Base-by-base conservation (phyloP, 1,140 invertebrate species). In the Aplysia californica region DNA sequence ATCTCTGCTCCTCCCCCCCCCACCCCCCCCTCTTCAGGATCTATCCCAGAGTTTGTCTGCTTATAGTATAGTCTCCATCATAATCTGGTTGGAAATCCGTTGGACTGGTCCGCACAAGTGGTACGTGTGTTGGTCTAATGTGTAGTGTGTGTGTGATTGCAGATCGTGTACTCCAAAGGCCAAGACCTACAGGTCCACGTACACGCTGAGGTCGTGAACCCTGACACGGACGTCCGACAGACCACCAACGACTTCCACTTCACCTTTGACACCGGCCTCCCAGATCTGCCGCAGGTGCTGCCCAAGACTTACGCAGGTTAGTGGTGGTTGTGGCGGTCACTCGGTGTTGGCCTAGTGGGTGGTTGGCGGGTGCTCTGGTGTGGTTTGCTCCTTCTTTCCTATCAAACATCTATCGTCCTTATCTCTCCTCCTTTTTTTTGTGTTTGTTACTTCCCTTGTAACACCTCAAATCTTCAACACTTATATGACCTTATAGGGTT, bases 231-330 rank as follows among this genome's bases (percentile, higher is more conserved):
- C 2, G 87, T 87, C 75, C 91, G 90, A 77, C 90, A 91, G 38
- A 93, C 93, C 21, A 94, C 94, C 20, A 95, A 95, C 89, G 91
- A 92, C n/a, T 95, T 95, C 84, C 93, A 95, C 85, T 94, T 94
- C 85, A 95, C 94, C 2, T 94, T 93, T 85, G 89, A 91, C 1
- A 87, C 91, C 5, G 87, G 92, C 59, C 81, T 80, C 31, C 56
- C 65, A 5, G 41, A 89, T 20, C 91, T 94, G 1, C 90, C 91
- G 36, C 84, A 89, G 75, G 91, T 95, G 41, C 86, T 94, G 55
- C 94, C 94, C 2, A 91, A 91, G 70, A 92, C 93, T 20, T 95
- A 95, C 87, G 92, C 94, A 83, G 94, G 92, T 92, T 86, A 84
- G 23, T 79, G 31, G 29, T 50, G n/a, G 3, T 56, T 55, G 18